Conservation (phyloP, 2,797 vertebrate genomes). For the Anisognathus igniventris region DNA sequence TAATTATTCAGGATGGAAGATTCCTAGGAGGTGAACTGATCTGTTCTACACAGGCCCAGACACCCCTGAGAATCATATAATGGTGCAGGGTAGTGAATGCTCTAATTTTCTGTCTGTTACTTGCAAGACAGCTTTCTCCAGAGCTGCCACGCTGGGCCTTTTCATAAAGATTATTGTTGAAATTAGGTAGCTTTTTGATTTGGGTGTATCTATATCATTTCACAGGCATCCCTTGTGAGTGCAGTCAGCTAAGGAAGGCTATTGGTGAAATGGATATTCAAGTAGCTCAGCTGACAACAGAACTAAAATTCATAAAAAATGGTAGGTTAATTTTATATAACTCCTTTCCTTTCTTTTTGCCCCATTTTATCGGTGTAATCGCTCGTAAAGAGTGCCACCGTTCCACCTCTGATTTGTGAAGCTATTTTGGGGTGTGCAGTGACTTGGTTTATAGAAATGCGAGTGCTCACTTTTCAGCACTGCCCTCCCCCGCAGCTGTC, state of each 20-base stretch:
- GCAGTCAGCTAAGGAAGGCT: constrained; percentile 89
- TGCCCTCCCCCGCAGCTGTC: constrained; percentile 98
- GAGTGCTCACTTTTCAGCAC: constrained; percentile 96
- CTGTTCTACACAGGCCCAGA: background rate
- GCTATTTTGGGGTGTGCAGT: constrained; percentile 61
- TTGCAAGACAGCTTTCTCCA: background rate
- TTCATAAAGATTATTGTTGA: background rate
- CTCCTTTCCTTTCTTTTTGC: background rate
- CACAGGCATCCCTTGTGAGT: constrained; percentile 92
- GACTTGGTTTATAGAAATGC: constrained; percentile 86
- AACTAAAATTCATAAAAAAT: constrained; percentile 96
- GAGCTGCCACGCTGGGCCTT: background rate
- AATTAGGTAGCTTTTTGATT: background rate
- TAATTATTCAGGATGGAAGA: background rate
- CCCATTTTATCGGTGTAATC: background rate
- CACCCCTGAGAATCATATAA: background rate
- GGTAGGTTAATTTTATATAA: constrained; percentile 76
- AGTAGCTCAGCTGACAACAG: constrained; percentile 87
- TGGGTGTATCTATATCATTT: background rate
- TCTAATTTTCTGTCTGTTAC: background rate
- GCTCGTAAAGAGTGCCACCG: background rate
- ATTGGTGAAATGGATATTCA: constrained; percentile 97
- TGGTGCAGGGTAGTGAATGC: background rate
- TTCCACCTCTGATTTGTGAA: constrained; percentile 13
- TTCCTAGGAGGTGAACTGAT: background rate